Base-by-base conservation (phyloP, 1,140 invertebrate genomes). In the Batillaria attramentaria region DNA sequence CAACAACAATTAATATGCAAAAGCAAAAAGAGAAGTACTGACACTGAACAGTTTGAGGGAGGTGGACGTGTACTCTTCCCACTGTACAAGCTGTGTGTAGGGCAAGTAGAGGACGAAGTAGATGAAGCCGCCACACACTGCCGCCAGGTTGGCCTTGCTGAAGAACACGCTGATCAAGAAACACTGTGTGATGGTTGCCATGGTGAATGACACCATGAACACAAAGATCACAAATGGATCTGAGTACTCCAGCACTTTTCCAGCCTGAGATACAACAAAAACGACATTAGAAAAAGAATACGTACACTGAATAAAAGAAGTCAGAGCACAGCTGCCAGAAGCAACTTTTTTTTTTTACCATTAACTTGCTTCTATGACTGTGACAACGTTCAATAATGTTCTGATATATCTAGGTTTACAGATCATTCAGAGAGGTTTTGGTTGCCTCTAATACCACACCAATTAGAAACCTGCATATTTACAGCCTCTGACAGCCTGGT, bases 31-130 rank as follows among this genome's bases (percentile, higher is more conserved):
- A 5, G 5, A 35, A 10, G 6, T 57, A 87, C 87, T 84, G 78
- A 90, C 88, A 31, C 84, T 84, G 28, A 87, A 35, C 42, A 85
- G 74, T 80, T 91, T 92, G 54, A 89, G 80, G 62, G 82, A 79
- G 33, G 86, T 81, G 41, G 85, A 87, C 74, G 93, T 88, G 31
- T 78, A 81, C 28, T 93, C 91, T 72, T 93, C 92, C 90, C 91
- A 94, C 43, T 92, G 86, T 2, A 92, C 86, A 39, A 93, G 86
- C 79, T 94, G 91, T 31, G 92, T 92, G 84, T 94, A 95, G 8
- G 95, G 95, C 20, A 95, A 90, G 83, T 95, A 95, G 1, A 93
- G 90, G 8, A 95, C 85, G 83, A 96, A 81, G 93, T 95, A 96
- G 54, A 95, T 87, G 24, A 95, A 89, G 46, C 93, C 93, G 28